These are phyloP conservation scores for Sebastiscus albofasciatus DNA, from an alignment of 2,797 vertebrate genomes.

Conservation along the genomic window DNA sequence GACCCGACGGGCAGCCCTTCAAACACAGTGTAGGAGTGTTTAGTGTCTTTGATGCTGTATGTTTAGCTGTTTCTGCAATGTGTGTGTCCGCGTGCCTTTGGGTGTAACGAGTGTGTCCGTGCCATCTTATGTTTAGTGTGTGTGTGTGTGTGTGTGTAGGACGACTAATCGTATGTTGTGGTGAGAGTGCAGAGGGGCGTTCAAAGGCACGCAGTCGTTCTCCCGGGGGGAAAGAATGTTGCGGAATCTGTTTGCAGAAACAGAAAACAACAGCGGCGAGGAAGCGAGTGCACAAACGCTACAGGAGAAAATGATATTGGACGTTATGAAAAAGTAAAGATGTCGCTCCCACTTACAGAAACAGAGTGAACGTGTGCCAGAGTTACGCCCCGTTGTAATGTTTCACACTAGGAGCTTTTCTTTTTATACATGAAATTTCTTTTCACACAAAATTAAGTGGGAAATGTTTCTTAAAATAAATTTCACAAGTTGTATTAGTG, in stretches of 20 bases:
- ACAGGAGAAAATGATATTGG: neutral
- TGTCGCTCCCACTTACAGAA: neutral
- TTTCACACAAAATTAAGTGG: neutral
- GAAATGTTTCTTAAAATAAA: neutral
- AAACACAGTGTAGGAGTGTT: constrained; percentile 16
- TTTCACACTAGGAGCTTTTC: too few species aligned
- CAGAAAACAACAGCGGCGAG: constrained; percentile 8
- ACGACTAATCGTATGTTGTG: constrained; percentile 50
- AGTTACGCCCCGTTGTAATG: neutral
- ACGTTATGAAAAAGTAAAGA: neutral
- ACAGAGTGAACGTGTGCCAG: neutral
- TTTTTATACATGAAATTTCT: too few species aligned
- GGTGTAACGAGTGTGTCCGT: neutral
- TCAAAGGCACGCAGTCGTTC: constrained; percentile 51
- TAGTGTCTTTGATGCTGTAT: constrained; percentile 11
- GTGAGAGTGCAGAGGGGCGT: constrained; percentile 27
- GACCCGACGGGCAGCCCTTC: constrained; percentile 36
- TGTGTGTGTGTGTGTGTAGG: constrained; percentile 31
- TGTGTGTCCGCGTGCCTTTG: constrained; percentile 5
- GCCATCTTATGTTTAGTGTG: constrained; percentile 1
- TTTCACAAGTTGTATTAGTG: neutral
- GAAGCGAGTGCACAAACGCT: neutral
- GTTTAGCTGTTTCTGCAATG: neutral
- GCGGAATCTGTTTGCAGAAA: constrained; percentile 45
- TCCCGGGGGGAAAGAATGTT: constrained; percentile 34